Base-by-base conservation (phyloP, 2,888 invertebrate species). In the Osmoderma eremita region DNA sequence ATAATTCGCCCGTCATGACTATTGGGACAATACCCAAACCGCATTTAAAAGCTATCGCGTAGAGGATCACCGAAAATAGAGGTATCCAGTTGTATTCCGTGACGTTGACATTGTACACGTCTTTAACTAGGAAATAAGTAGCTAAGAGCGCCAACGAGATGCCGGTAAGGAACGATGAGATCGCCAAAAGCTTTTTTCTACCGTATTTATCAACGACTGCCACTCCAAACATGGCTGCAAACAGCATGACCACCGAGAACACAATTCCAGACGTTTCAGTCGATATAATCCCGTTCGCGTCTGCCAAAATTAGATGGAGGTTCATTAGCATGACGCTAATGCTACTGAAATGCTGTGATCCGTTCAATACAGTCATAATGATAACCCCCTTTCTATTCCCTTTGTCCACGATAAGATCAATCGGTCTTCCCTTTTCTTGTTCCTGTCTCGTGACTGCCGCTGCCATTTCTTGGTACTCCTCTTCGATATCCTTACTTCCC, bases 241-340 rank as follows among this genome's bases (percentile, higher is more conserved):
- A 48, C 30, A 82, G 69, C 81, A 82, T 81, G 18, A 80, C 72
- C 2, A 75, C 75, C 0, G 80, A 75, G 67, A 81, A 81, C 6
- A 81, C 71, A 54, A 82, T 81, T 1, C 79, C 80, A 0, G 80
- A 77, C 1, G 72, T 72, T 75, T 65, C 73, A 3, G 77, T 70
- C 13, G 77, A 70, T 45, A 81, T 76, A 51, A 78, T 77, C 2
- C 79, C 78, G 3, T 78, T 78, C 0, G 81, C 81, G 62, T 78
- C 77, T 8, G 73, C 72, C 18, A 82, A 65, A 65, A 82, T 82
- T 4, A 76, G 72, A 67, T 82, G 82, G 12, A 82, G 70, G 53
- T 82, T 82, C 82, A 82, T 82, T n/a, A 82, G 50, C 51, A 82
- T 79, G 0, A 82, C 82, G 51, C 78, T 79, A 38, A 82, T 80